Evolutionary conservation across 2,113 vertebrate genomes (phyloP), one percentile per base, ranked within the genome.

Genomic region (Bubo blakistoni): DNA sequence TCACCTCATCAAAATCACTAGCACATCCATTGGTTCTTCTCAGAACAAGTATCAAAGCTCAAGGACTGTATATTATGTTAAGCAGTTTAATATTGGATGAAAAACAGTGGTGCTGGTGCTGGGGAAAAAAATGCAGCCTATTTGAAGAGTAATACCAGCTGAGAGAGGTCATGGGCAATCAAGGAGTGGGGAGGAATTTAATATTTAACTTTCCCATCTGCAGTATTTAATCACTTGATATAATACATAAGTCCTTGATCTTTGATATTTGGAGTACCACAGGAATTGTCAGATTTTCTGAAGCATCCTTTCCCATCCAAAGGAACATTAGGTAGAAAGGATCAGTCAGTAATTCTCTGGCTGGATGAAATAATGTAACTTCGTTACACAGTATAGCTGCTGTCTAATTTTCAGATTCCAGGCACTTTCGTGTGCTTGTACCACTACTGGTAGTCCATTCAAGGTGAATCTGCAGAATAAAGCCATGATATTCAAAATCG

Each of bases 1-100:
- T 88, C 5, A 7, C 20, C 55, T 92, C 90, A 57, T 88, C 86
- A 81, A 88, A 97, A 71, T 66, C 74, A 42, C 32, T 30, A 49
- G 51, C 72, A 81, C 86, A 84, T 86, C 71, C 79, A 19, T 9
- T 36, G 32, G 51, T 62, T 78, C 82, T 88, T 90, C 85, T 90
- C 92, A 86, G 92, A 96, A 95, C 38, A 94, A 78, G 88, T 58
- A 84, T 69, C 82, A 94, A 86, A 94, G 86, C 63, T 96, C 86
- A 95, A 94, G 92, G 63, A 83, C 74, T 83, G 21, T 67, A 81
- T 74, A 81, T 95, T 92, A 95, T 94, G 59, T 92, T 95, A 94
- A 96, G 76, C 25, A 46, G 55, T 63, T 95, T 89, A 88, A 90
- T 93, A 91, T 36, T 59, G 55, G 76, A 71, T 81, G 66, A 90